phyloP scores from a whole-genome alignment of 1,140 invertebrate species.

The Riptortus pedestris region DNA sequence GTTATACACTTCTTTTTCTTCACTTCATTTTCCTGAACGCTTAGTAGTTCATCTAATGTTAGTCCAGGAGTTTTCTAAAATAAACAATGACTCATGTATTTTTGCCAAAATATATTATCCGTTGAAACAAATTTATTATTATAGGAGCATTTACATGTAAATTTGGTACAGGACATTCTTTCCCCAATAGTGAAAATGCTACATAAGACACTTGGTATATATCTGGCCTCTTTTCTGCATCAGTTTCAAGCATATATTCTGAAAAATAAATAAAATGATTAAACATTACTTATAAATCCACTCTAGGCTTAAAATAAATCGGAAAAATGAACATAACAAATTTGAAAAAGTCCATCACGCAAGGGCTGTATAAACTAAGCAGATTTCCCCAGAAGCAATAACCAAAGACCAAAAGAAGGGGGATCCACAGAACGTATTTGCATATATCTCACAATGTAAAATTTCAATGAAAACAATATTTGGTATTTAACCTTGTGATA shows the following conservation, averaged over 20 bases:
- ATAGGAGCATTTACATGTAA: slow-evolving; percentile 63
- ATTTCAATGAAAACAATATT: too few species aligned
- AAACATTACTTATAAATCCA: slow-evolving; percentile 18
- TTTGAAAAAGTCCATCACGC: too few species aligned
- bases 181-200: slow-evolving; percentile 61
- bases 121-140: neutral
- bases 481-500: too few species aligned
- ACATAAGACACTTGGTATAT: slow-evolving; percentile 79
- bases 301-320: neutral
- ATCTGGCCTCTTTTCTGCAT: slow-evolving; percentile 72
- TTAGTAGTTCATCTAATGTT: slow-evolving; percentile 50
- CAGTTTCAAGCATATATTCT: slow-evolving; percentile 76
- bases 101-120: neutral
- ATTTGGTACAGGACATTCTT: slow-evolving; percentile 72
- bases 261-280: slow-evolving; percentile 35
- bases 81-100: slow-evolving; percentile 15
- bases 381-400: too few species aligned
- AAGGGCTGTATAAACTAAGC: too few species aligned
- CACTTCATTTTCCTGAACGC: slow-evolving; percentile 52
- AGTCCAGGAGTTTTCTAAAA: slow-evolving; percentile 53
- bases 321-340: too few species aligned
- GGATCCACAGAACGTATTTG: too few species aligned
- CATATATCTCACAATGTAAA: too few species aligned
- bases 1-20: slow-evolving; percentile 46
- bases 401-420: too few species aligned